Percentiles rank a stretch among this genome's conserved stretches.
These are phyloP conservation scores for Heliconius hewitsoni DNA, from an alignment of 1,140 invertebrate genomes.

Conservation along the genomic window DNA sequence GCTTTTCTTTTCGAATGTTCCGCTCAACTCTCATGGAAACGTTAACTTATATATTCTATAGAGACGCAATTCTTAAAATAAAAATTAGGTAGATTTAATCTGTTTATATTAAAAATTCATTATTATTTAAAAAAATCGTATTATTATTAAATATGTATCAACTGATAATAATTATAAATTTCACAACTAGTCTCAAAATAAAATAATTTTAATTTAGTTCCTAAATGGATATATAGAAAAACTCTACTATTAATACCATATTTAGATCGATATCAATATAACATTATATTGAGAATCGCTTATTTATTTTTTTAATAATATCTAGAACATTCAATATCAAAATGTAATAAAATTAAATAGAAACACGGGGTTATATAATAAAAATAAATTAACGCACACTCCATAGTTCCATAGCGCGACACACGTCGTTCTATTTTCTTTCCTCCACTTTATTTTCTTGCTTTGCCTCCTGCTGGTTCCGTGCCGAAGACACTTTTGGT, in stretches of 20 bases:
- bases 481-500: constrained; percentile 76
- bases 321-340: background rate
- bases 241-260: background rate
- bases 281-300: background rate
- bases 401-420: constrained; percentile 49
- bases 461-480: constrained; percentile 72
- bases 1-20: constrained; percentile 60
- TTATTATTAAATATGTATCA: too few relatives aligned
- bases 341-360: background rate
- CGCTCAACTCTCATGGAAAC: constrained; percentile 43
- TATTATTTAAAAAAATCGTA: background rate
- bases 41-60: constrained; percentile 35
- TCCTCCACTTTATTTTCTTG: constrained; percentile 70
- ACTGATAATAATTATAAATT: background rate
- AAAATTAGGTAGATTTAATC: background rate
- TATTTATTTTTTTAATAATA: background rate
- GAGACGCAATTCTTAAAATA: constrained; percentile 30
- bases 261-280: background rate
- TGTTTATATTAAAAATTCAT: background rate
- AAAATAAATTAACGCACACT: constrained; percentile 31
- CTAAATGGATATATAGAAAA: background rate
- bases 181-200: background rate
- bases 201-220: background rate
- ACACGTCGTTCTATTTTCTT: constrained; percentile 70
- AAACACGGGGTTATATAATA: background rate